Base-by-base conservation (phyloP, 2,888 invertebrate species). In the Tanaodytes sp. region DNA sequence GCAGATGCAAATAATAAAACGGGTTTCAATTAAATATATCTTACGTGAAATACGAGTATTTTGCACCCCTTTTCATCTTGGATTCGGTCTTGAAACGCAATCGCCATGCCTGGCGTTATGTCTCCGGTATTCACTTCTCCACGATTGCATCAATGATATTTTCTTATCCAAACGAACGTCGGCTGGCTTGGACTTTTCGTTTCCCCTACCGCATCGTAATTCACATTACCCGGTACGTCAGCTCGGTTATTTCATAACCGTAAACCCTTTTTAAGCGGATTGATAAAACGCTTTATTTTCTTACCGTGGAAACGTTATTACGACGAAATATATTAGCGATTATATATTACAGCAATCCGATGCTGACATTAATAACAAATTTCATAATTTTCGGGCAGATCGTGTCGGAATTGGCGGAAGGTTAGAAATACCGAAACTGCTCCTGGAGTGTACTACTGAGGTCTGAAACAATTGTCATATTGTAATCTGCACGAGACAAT, bases 401-500 rank as follows among this genome's bases (percentile, higher is more conserved):
- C 54, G 66, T 59, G 57, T 68, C 59, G 66, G 71, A 73, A 65
- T 73, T 71, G 72, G 73, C 64, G 74, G 71, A 69, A 72, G 71
- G 72, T 64, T 70, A 65, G 68, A 74, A 73, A 73, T 73, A 75
- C 67, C 67, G 63, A 67, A 74, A 73, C 66, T 73, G 75, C 73
- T 76, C 75, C 73, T 30, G 31, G 49, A 52, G 43, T 63, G 72
- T 71, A 73, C 72, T 75, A 77, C 77, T 76, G 78, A 78, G 79
- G 76, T 75, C 76, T 80, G 78, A 80, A 82, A 83, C 82, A 83
- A 83, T 83, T 77, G 80, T 79, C 78, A 79, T 79, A 83, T 82
- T 83, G 82, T 82, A 80, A 81, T 77, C 79, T 77, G 71, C 72
- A 68, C 70, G 72, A 76, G 78, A 82, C 82, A 82, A 82, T 82